Evolutionary conservation across 2,888 invertebrate species (phyloP).

Genomic region (Cephus nigrinus): DNA sequence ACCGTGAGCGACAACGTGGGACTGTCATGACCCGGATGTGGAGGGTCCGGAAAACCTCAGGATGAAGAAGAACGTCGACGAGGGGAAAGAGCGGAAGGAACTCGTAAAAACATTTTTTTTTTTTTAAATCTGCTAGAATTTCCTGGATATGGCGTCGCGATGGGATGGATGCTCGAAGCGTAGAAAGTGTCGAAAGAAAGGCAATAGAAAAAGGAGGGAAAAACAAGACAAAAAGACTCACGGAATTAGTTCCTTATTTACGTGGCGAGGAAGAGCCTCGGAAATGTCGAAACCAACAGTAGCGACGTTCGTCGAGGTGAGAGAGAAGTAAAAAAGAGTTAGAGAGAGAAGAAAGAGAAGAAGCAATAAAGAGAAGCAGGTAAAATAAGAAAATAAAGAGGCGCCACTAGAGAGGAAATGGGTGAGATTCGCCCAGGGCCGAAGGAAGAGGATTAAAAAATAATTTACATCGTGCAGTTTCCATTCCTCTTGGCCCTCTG

Average conservation of each 20-base stretch:
- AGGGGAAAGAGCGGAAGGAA: background rate
- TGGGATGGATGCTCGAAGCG: too few relatives aligned
- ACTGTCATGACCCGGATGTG: too few relatives aligned
- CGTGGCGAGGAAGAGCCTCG: slow-evolving; percentile 18
- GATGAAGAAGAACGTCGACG: slow-evolving; percentile 16
- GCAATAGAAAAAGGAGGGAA: too few relatives aligned
- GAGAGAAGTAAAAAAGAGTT: background rate
- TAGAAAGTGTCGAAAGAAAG: too few relatives aligned
- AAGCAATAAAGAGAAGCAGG: too few relatives aligned
- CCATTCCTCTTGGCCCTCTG: slow-evolving; percentile 27
- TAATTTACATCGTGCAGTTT: slow-evolving; percentile 54
- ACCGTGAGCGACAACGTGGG: slow-evolving; percentile 37
- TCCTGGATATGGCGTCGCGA: too few relatives aligned
- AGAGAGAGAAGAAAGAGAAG: too few relatives aligned
- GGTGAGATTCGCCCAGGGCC: slow-evolving; percentile 1
- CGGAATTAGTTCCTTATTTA: slow-evolving; percentile 31
- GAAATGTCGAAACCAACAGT: slow-evolving; percentile 12
- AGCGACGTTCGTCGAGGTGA: background rate
- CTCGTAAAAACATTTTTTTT: too few relatives aligned
- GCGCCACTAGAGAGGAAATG: background rate
- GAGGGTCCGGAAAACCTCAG: too few relatives aligned
- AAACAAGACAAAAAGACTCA: background rate
- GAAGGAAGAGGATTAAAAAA: slow-evolving; percentile 51
- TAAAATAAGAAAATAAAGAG: background rate
- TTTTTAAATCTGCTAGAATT: too few relatives aligned